A percentile compares a stretch with the other conserved stretches of the same genome.
Conservation (phyloP, 2,888 invertebrate species). For the Drosophila tanythrix region DNA sequence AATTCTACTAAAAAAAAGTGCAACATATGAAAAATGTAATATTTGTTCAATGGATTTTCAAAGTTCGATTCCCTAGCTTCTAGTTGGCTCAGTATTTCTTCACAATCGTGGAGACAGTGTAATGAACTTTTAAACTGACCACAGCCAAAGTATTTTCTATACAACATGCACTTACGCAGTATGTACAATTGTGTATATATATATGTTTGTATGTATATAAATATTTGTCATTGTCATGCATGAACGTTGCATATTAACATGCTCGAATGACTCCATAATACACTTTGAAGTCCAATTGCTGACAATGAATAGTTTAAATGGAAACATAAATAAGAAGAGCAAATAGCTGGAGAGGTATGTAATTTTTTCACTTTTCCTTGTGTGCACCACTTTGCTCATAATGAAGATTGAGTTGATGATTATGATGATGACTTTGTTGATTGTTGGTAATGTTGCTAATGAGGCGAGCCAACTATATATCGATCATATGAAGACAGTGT, state of each 20-base stretch:
- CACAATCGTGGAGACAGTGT: constrained; percentile 18
- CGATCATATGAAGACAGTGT: constrained; percentile 54
- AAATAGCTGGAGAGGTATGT: neutral
- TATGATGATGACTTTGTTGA: constrained; percentile 22
- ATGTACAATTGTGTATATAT: neutral
- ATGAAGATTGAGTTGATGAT: constrained; percentile 25
- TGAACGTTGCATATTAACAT: constrained; percentile 13
- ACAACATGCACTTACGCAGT: constrained; percentile 4
- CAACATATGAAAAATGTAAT: neutral
- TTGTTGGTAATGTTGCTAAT: constrained; percentile 56
- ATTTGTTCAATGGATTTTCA: neutral
- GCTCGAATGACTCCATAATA: constrained; percentile 22
- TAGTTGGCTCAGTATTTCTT: neutral
- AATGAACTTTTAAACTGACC: constrained; percentile 30
- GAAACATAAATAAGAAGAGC: constrained; percentile 41
- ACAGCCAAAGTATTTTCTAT: constrained; percentile 3
- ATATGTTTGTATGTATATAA: constrained; percentile 7
- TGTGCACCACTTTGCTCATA: constrained; percentile 10
- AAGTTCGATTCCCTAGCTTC: neutral
- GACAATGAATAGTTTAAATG: constrained; percentile 72
- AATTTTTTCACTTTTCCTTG: constrained; percentile 64
- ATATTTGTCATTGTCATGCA: constrained; percentile 43
- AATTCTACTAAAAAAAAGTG: neutral
- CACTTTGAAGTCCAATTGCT: constrained; percentile 54
- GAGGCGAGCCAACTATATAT: constrained; percentile 63